Evolutionary conservation across 2,888 invertebrate species (phyloP), one percentile per base, ranked within the genome.

Genomic region (Leucophenga maculata): DNA sequence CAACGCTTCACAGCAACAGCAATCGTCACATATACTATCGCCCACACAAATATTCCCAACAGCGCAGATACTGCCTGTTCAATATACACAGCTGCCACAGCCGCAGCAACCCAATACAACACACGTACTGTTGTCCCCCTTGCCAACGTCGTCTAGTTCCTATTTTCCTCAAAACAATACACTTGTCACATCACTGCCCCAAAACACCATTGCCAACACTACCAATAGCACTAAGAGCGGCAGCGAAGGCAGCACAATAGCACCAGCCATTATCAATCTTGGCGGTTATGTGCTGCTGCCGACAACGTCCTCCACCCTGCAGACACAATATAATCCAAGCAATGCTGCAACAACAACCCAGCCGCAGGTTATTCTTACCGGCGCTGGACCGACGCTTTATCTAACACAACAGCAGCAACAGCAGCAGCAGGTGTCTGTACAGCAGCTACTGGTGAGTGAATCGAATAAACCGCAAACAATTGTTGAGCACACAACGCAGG

Each of bases 61-160:
- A 74, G 86, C 88, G 73, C 88, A 89, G 85, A 87, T 89, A 74
- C 77, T 89, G 71, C 89, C 89, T 22, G 89, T 89, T 48, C 89
- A 89, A 75, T 89, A 88, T 79, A 79, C 86, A 62, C 85, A 83
- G 70, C 77, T 89, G 72, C 89, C 89, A 70, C 85, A 86, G 72
- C 89, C 88, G 69, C 89, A 89, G 74, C 88, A 89, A 74, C 81
- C 81, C 66, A 82, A 85, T 70, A 83, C 83, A 67, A 74, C 77
- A 32, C 76, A 78, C 69, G 73, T 78, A 55, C 71, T 73, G 39
- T 59, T 73, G 39, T 59, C 75, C 55, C 75, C 54, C 20, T 20
- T 22, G 22, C 32, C 31, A 54, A 26, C 13, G 32, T 46, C 59
- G 60, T n/a, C 62, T 65, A 39, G 1, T 11, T 39, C 39, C 39